phyloP scores from a whole-genome alignment of 2,113 vertebrate genomes.

The Cyphomyrus discorhynchus region DNA sequence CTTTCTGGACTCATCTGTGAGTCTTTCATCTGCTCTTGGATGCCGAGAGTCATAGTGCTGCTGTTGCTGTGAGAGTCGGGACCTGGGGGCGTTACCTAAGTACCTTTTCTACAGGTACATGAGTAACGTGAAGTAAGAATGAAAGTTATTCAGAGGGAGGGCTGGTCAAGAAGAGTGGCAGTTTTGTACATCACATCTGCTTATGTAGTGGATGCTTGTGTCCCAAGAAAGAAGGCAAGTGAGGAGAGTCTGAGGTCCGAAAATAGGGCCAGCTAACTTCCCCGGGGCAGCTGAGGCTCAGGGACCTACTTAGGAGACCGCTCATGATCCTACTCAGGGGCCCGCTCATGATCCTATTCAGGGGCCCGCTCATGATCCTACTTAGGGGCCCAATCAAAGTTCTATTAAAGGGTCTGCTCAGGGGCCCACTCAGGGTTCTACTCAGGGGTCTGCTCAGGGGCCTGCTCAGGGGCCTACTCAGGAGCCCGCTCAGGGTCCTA shows the following conservation, averaged over 20 bases:
- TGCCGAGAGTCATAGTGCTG: not conserved
- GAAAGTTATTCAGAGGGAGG: not conserved
- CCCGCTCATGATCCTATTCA: too few relatives aligned
- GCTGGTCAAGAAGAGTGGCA: not conserved
- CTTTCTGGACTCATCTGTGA: not conserved
- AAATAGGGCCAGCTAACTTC: not conserved
- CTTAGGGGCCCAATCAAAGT: too few relatives aligned
- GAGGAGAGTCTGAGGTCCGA: not conserved
- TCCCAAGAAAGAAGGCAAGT: not conserved
- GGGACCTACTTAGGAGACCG: not conserved
- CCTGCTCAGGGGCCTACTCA: too few relatives aligned
- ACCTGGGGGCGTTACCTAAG: not conserved
- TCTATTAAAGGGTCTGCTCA: too few relatives aligned
- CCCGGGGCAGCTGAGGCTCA: not conserved
- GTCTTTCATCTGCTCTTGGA: not conserved
- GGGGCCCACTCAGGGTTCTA: too few relatives aligned
- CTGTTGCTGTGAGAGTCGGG: not conserved
- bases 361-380: accelerated
- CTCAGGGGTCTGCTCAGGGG: too few relatives aligned
- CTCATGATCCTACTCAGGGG: too few relatives aligned
- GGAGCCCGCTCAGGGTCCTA: too few relatives aligned
- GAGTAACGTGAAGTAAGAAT: not conserved
- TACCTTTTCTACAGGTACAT: not conserved
- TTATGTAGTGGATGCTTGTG: not conserved
- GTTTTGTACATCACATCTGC: not conserved